These are phyloP conservation scores for Pteromalus puparum DNA, from an alignment of 1,140 invertebrate species.

Conservation along the genomic window DNA sequence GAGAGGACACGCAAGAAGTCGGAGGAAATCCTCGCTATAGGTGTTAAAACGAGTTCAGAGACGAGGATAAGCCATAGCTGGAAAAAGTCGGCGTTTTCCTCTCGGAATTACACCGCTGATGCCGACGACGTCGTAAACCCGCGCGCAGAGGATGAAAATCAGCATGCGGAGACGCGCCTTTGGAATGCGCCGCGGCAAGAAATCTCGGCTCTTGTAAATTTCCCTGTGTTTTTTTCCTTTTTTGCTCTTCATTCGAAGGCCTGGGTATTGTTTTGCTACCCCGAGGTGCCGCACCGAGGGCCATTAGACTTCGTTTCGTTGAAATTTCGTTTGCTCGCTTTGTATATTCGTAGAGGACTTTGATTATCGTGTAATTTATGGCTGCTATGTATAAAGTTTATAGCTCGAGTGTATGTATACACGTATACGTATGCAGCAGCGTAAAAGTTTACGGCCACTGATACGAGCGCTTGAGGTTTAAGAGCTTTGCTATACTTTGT, in stretches of 20 bases:
- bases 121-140: neutral
- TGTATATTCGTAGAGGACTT: neutral
- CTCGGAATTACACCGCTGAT: neutral
- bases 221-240: neutral
- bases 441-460: neutral
- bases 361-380: constrained; percentile 1
- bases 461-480: neutral
- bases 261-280: neutral
- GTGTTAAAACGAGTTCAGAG: neutral
- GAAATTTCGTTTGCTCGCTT: neutral
- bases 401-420: neutral
- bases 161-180: neutral
- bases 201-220: neutral
- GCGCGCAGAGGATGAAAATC: constrained; percentile 12
- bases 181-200: constrained; percentile 3
- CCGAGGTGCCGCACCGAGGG: neutral
- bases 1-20: neutral
- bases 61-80: neutral
- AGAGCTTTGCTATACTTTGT: constrained; percentile 1
- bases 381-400: neutral
- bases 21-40: neutral
- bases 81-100: neutral
- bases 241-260: neutral
- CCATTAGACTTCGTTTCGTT: neutral
- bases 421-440: no score